A percentile compares a stretch with the other conserved stretches of the same genome.
phyloP scores from a whole-genome alignment of 1,140 invertebrate genomes.

The Heliconius melpomene region DNA sequence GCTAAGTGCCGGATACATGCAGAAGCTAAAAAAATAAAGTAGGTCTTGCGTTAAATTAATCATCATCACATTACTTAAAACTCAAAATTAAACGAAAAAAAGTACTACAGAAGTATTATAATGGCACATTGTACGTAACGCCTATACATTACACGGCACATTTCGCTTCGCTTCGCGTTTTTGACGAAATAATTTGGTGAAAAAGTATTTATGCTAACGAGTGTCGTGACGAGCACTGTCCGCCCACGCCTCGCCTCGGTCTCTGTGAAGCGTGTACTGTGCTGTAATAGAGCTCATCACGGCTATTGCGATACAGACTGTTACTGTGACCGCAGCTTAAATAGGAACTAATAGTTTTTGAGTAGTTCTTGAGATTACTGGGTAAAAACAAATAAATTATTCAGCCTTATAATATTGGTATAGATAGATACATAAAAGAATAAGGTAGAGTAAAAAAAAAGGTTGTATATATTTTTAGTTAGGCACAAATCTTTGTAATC shows the following conservation, averaged over 20 bases:
- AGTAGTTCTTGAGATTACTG: not conserved
- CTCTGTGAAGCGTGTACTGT: not conserved
- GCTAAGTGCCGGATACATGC: not conserved
- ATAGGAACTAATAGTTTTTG: not conserved
- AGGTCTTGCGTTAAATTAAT: too few relatives aligned
- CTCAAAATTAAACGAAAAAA: not conserved
- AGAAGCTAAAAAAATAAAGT: not conserved
- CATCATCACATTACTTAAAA: not conserved
- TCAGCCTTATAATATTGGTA: too few relatives aligned
- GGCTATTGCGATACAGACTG: not conserved
- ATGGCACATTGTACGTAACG: not conserved
- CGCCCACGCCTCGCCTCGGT: conserved; percentile 2
- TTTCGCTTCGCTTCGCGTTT: not conserved
- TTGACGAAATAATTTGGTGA: not conserved
- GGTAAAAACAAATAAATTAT: too few relatives aligned
- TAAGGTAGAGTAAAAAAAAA: too few relatives aligned
- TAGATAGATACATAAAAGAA: too few relatives aligned
- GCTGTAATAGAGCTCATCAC: not conserved
- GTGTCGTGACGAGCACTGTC: not conserved
- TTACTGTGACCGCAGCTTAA: too few relatives aligned
- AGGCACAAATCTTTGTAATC: too few relatives aligned
- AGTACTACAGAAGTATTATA: not conserved
- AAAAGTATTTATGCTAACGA: conserved; percentile 22
- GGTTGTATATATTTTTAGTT: too few relatives aligned
- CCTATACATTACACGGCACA: not conserved